phyloP scores from a whole-genome alignment of 2,797 vertebrate genomes.

The Sciurus vulgaris region DNA sequence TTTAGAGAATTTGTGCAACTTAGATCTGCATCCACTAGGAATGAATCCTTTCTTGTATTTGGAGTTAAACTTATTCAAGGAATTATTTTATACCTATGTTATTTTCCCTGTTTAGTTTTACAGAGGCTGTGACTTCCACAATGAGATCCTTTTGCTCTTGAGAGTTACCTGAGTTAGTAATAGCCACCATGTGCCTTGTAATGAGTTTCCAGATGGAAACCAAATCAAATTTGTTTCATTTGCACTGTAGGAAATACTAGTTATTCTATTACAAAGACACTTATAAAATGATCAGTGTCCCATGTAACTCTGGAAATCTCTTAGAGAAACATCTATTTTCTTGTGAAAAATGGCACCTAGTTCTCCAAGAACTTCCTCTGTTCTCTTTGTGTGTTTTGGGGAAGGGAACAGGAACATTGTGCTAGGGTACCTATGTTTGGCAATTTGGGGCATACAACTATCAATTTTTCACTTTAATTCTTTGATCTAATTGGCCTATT shows the following conservation, averaged over 20 bases:
- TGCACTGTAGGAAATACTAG: background rate
- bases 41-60: background rate
- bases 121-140: rapidly evolving
- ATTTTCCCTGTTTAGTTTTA: background rate
- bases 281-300: background rate
- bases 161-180: background rate
- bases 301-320: conserved; percentile 27
- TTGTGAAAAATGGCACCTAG: background rate
- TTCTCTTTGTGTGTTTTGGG: background rate
- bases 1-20: background rate
- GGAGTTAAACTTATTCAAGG: conserved; percentile 24
- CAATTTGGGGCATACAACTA: background rate
- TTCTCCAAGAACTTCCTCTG: background rate
- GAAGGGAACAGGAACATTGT: background rate
- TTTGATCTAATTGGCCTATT: background rate
- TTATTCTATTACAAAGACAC: background rate
- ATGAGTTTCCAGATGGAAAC: background rate
- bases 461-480: background rate
- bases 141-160: background rate
- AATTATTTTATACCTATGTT: background rate
- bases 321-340: background rate
- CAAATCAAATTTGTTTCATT: background rate
- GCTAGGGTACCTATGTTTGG: too few relatives aligned
- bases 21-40: background rate
- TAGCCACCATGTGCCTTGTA: background rate